Evolutionary conservation across 2,113 vertebrate genomes (phyloP).

Genomic region (Notechis scutatus): DNA sequence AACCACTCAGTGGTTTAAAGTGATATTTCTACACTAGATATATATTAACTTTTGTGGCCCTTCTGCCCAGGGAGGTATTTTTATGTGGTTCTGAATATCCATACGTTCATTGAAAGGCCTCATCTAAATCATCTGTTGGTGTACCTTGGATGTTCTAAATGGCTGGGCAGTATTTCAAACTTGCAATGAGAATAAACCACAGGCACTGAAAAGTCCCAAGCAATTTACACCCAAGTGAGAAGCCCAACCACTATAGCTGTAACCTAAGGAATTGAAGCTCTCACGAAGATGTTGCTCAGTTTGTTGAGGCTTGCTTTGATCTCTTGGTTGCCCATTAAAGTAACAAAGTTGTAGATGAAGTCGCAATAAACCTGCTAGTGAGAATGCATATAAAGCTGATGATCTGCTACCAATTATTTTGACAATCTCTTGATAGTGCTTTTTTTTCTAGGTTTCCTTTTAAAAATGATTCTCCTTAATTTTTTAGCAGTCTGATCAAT

Average conservation of each 20-base stretch:
- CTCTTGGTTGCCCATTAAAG: neutral
- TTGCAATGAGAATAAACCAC: neutral
- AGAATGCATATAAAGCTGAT: neutral
- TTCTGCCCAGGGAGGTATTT: too few species aligned
- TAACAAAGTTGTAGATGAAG: neutral
- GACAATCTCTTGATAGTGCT: neutral
- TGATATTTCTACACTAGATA: neutral
- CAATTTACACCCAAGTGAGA: neutral
- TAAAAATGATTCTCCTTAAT: neutral
- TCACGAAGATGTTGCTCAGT: neutral
- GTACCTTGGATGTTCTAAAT: neutral
- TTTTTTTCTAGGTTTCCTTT: neutral
- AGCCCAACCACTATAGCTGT: neutral
- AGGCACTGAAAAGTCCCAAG: neutral
- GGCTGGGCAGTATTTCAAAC: neutral
- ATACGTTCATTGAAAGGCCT: neutral
- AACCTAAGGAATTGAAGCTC: neutral
- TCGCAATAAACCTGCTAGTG: neutral
- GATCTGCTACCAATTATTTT: neutral
- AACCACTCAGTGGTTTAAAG: too few species aligned
- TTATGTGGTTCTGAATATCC: neutral
- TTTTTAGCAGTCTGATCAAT: neutral
- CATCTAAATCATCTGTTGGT: neutral
- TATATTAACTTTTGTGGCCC: neutral
- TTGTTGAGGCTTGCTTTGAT: neutral